Evolutionary conservation across 2,113 vertebrate genomes (phyloP).

Genomic region (Chelonoidis abingdonii): DNA sequence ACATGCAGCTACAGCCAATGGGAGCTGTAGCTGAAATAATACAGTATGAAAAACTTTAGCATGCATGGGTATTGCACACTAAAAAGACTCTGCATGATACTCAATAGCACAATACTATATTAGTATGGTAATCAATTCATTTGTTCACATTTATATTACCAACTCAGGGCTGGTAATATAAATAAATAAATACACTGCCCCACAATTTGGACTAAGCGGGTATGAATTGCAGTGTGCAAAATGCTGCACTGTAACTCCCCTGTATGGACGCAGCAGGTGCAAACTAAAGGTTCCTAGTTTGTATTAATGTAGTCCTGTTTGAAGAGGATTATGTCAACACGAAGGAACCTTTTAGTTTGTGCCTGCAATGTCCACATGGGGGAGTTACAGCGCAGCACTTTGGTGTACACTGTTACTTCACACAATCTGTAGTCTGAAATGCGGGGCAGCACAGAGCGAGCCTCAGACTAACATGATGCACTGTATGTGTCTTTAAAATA

Average conservation of each 20-base stretch:
- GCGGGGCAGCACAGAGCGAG: neutral
- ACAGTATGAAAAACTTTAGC: neutral
- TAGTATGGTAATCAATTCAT: neutral
- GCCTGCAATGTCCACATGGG: neutral
- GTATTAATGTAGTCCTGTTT: neutral
- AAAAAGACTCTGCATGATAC: neutral
- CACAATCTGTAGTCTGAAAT: neutral
- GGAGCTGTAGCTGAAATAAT: neutral
- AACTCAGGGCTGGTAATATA: neutral
- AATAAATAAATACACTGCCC: neutral
- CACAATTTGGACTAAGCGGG: neutral
- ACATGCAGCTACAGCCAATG: neutral
- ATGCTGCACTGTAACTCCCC: neutral
- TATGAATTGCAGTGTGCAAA: neutral
- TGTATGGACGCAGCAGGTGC: neutral
- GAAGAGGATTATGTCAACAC: neutral
- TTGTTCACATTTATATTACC: neutral
- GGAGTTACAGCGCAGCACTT: neutral
- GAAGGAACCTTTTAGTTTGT: neutral
- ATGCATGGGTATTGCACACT: neutral
- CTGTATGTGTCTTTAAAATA: neutral
- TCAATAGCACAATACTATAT: neutral
- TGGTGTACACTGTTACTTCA: neutral
- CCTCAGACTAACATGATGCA: neutral
- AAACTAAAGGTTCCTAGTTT: neutral